phyloP scores from a whole-genome alignment of 2,888 invertebrate genomes.

The Ormyrus thymus region DNA sequence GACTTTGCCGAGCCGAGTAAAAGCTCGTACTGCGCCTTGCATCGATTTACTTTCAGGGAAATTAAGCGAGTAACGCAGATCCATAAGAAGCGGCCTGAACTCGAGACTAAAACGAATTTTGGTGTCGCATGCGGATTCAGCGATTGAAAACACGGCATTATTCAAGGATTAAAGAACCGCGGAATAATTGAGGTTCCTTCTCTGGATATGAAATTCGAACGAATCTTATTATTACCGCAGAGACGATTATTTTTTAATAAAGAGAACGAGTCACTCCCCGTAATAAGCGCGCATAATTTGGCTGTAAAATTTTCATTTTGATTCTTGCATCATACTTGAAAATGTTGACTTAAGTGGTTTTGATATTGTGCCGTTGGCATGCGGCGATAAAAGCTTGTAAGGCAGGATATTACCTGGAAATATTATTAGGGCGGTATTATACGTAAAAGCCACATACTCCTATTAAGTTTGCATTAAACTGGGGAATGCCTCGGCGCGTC shows the following conservation, averaged over 20 bases:
- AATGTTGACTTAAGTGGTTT: conserved; percentile 38
- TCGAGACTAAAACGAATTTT: no score
- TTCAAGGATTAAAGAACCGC: no score
- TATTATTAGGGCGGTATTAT: conserved; percentile 45
- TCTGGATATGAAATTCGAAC: no score
- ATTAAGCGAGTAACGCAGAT: background rate
- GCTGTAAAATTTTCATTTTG: conserved; percentile 38
- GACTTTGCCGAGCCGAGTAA: conserved; percentile 19
- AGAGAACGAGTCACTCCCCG: no score
- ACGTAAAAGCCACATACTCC: conserved; percentile 42
- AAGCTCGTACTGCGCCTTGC: background rate
- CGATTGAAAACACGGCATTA: no score
- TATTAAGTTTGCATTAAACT: conserved; percentile 44
- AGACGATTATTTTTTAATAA: no score
- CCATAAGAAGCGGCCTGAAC: no score
- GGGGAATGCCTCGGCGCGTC: conserved; percentile 9
- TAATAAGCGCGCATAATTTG: conserved; percentile 25
- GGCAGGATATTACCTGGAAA: conserved; percentile 43
- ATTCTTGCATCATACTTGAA: conserved; percentile 29
- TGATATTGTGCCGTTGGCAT: conserved; percentile 40
- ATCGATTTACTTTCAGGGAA: conserved; percentile 13
- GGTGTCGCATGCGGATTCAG: no score
- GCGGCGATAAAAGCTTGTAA: conserved; percentile 48
- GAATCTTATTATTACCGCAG: no score
- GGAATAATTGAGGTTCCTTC: no score